Conservation (phyloP, 2,888 invertebrate genomes). For the Girardia tigrina region DNA sequence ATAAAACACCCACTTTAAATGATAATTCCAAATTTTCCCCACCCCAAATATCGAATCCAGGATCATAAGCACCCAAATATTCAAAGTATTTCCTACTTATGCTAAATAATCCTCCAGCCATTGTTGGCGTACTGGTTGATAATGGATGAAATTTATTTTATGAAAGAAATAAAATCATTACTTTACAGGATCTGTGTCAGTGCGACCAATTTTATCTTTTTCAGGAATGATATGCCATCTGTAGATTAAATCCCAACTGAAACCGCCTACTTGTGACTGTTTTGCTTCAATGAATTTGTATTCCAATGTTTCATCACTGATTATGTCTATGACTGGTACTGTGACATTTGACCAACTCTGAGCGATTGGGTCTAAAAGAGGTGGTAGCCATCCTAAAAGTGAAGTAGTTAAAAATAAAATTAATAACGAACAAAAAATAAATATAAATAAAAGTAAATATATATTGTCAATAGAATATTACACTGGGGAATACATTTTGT, state of each 20-base stretch:
- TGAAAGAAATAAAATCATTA: background rate
- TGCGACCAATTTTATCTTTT: conserved; percentile 40
- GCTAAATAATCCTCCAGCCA: conserved; percentile 89
- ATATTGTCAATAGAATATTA: no score
- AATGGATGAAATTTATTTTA: background rate
- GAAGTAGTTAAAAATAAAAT: background rate
- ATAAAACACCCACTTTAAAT: conserved; percentile 59
- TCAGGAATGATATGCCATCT: conserved; percentile 92
- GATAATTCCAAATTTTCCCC: conserved; percentile 87
- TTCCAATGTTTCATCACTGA: conserved; percentile 34
- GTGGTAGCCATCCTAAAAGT: conserved; percentile 50
- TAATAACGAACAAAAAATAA: no score
- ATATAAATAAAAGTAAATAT: no score
- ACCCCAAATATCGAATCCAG: conserved; percentile 96
- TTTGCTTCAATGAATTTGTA: conserved; percentile 16
- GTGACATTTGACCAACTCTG: conserved; percentile 47
- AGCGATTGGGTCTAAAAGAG: conserved; percentile 48
- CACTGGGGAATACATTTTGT: no score
- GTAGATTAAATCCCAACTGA: conserved; percentile 60
- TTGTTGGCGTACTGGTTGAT: conserved; percentile 63
- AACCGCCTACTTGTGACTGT: conserved; percentile 54
- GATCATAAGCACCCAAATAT: conserved; percentile 80
- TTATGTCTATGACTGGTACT: conserved; percentile 48
- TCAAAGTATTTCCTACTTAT: conserved; percentile 81
- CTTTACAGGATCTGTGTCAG: background rate